Base-by-base conservation (phyloP, 2,888 invertebrate genomes). In the Drosophila antonietae region DNA sequence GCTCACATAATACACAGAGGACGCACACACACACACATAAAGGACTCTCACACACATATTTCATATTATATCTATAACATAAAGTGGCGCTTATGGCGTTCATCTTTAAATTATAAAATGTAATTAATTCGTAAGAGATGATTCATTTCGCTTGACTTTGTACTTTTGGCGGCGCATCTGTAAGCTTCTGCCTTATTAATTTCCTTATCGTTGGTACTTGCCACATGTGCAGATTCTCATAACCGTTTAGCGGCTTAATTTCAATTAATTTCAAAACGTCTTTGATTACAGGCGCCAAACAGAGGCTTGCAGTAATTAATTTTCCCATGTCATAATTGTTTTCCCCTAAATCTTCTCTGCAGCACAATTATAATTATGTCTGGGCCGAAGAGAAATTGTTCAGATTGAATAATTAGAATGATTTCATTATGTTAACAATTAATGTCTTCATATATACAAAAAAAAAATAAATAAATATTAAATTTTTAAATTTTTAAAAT, bases 81-180 rank as follows among this genome's bases (percentile, higher is more conserved):
- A 59, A 33, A 44, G 28, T 28, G 43, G 33, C 28, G 68, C 56
- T 67, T 47, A 20, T 33, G 51, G 60, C 59, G 60, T 64, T 76
- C 62, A 72, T 73, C 72, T 71, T 77, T 75, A 84, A 86, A 81
- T 80, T 81, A 71, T 73, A 73, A 77, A 81, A 83, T 81, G 75
- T 83, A 84, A 84, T 84, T 86, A 84, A 83, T 81, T 83, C 73
- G 75, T 58, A 72, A 61, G 60, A 67, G 75, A 81, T 81, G 81
- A 81, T 73, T 74, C 83, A 81, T 52, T 74, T 69, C 20, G 68
- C 72, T 73, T 83, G 83, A 81, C 81, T 81, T 83, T 81, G 65
- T 62, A 68, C 72, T 68, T 74, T 67, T 68, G 39, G 49, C 49
- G 44, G 2, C 31, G 60, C 55, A 55, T 67, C 53, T 49, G 61